Evolutionary conservation across 2,888 invertebrate species (phyloP), one percentile per base, ranked within the genome.

Genomic region (Rhimphoctona megacephalus): DNA sequence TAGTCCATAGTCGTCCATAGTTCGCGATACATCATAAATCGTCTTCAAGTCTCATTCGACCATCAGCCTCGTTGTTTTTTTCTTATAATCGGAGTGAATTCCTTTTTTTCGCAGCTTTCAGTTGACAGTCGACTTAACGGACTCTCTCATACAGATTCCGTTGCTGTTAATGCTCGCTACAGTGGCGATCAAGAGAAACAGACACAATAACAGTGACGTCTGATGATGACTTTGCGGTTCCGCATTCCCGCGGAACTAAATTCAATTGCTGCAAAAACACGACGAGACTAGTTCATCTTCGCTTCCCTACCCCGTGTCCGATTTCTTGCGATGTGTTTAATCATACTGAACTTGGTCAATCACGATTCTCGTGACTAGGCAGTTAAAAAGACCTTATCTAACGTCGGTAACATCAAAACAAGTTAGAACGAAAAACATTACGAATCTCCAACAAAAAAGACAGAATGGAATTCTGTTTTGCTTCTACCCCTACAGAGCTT

Each of bases 241-340:
- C 83, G 86, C 77, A 83, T 83, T 86, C 72, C 36, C 76, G 76
- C 72, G 80, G 83, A 86, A 86, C 83, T 86, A 74, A 81, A 85
- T 78, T 70, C 79, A 80, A 81, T 83, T 83, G 80, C 69, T 61
- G 82, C 61, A 81, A 74, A 82, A 85, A 76, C 54, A 67, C 49
- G 30, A 49, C 57, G 49, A 73, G 33, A 46, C 43, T 6, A 30
- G 52, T 49, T 30, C 49, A 22, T 33, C 66, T 36, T 22, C 17
- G 8, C n/a, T 30, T 19, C 46, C 43, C 39, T 8, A 5, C 39
- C 17, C 6, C 46, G 36, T 19, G 17, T 46, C 43, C 17, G 33
- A 19, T 30, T 46, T 39, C 25, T 61, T n/a, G 39, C 64, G 7
- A 33, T 30, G 64, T 77, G 81, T 73, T 78, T 85, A 78, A 78